Evolutionary conservation across 2,113 vertebrate genomes (phyloP), one percentile per base, ranked within the genome.

Genomic region (Nothoprocta perdicaria): DNA sequence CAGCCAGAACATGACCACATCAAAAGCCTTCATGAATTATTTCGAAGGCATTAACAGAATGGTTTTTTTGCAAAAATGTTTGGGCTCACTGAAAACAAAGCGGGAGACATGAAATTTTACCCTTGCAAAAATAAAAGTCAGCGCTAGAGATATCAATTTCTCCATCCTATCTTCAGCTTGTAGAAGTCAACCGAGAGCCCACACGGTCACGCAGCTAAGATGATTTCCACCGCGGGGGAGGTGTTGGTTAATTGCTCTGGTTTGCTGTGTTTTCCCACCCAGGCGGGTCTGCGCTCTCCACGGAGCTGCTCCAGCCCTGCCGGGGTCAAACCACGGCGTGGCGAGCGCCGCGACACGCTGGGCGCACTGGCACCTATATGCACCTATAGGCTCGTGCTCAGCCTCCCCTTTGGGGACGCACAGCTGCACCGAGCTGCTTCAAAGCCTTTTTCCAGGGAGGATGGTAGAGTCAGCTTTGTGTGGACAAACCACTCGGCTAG

Each of bases 291-390:
- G 38, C n/a, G 14, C 52, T 12, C 55, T 40, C 60, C 61, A 5
- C 13, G 40, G 55, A 52, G 4, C 31, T 1, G 24, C 66, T 63
- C 62, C 23, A 2, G 3, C 69, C 1, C 0, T 6, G 29, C 31
- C 63, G 19, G 24, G 43, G 29, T 3, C 26, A 14, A 38, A n/a
- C 0, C n/a, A 24, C 27, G 0, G 0, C 43, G 31, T 1, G 23
- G 62, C 3, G 2, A 1, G 13, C 1, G 0, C 1, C 0, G 4
- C 0, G 4, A 2, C 0, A 10, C 0, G 17, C 33, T 7, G 35
- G 35, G 35, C 35, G 35, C 35, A 7, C 0, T 1, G 6, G 10
- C 29, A 8, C 31, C 11, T 1, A 2, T 63, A 6, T 5, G 9
- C 23, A 33, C 7, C 4, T 1, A 10, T 0, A 0, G 1, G 58